Conservation (phyloP, 2,797 vertebrate genomes). For the Sebastes iracundus region DNA sequence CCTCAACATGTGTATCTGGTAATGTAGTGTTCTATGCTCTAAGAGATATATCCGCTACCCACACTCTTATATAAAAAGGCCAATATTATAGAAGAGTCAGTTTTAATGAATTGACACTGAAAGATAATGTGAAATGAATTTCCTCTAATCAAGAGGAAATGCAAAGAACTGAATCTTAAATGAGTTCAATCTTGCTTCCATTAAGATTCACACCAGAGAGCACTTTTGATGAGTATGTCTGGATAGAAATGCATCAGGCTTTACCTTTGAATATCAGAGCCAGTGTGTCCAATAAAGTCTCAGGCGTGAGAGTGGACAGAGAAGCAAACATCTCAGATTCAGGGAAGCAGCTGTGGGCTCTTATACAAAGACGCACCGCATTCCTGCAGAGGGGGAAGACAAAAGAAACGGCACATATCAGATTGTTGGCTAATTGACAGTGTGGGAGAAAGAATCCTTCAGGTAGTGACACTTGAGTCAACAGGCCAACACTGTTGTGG, state of each 20-base stretch:
- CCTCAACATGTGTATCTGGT: not conserved
- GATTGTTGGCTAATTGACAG: conserved; percentile 19
- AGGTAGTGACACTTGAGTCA: not conserved
- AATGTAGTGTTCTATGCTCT: not conserved
- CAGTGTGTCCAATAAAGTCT: conserved; percentile 83
- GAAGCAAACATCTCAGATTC: conserved; percentile 83
- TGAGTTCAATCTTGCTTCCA: not conserved
- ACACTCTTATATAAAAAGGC: not conserved
- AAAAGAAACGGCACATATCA: not conserved
- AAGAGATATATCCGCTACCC: not conserved
- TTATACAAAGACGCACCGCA: conserved; percentile 85
- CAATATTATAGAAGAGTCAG: not conserved
- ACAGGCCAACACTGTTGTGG: not conserved
- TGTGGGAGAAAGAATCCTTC: not conserved
- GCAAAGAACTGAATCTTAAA: not conserved
- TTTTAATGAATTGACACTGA: not conserved
- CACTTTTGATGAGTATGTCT: not conserved
- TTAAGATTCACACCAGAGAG: conserved; percentile 10
- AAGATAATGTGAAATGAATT: conserved; percentile 10
- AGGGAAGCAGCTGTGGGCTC: conserved; percentile 82
- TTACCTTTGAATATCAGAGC: conserved; percentile 91
- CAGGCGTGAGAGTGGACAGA: conserved; percentile 65
- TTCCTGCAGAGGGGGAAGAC: conserved; percentile 75
- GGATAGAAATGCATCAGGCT: not conserved
- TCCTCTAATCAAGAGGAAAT: not conserved